Base-by-base conservation (phyloP, 2,797 vertebrate species). In the Staurois parvus region DNA sequence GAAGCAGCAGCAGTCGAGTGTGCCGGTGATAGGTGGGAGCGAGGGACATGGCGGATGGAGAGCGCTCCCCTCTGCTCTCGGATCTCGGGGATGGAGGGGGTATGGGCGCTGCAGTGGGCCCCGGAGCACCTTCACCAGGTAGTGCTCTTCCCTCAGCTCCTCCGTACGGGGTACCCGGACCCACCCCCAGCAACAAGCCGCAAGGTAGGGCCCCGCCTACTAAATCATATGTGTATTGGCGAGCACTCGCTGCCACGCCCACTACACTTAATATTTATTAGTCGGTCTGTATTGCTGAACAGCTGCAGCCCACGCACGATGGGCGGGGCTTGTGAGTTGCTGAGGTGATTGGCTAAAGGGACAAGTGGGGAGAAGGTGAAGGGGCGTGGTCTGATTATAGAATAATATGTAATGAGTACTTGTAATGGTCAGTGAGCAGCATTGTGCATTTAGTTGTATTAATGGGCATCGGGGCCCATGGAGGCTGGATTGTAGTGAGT, bases 11-110 rank as follows among this genome's bases (percentile, higher is more conserved):
- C 17, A 82, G 28, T 21, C 2, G 24, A 72, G 69, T 78, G 79
- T 69, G 74, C 81, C 75, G 75, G 75, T 78, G 62, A 19, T 42
- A 56, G 45, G 69, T 28, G 80, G 85, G 81, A 83, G 75, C 69
- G 40, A 87, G 85, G 86, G 92, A 92, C 91, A 97, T 97, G 95
- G 96, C 96, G 91, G 97, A 98, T 91, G 97, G 97, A 86, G 97
- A 98, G 94, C 96, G 97, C 89, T 98, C 97, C 87, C 97, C 97
- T 88, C 90, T 98, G 83, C 94, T 98, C 56, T 96, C 96, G 21
- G 97, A 97, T 81, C 90, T 96, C 73, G 94, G 96, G 79, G 96
- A 97, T 87, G 95, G 95, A 76, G 95, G 92, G 67, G 91, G 94
- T 81, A 91, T 95, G 88, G 90, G 90, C 66, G 91, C 91, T 85